Evolutionary conservation across 2,888 invertebrate genomes (phyloP).

Genomic region (Melinopterus prodromus): DNA sequence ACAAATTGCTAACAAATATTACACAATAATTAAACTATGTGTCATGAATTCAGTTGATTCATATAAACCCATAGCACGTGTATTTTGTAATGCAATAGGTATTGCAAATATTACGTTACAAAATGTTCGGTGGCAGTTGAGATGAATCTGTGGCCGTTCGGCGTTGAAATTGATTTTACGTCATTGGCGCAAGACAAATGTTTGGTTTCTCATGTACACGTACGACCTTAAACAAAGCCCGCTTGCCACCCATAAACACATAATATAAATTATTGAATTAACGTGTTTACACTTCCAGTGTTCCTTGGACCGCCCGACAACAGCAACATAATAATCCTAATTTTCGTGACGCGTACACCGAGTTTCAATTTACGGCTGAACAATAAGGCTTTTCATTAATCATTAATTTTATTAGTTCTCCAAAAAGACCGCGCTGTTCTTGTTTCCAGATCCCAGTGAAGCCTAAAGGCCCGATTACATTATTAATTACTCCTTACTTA

Average conservation of each 20-base stretch:
- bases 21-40: too few relatives aligned
- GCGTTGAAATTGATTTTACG: conserved; percentile 4
- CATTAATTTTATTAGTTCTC: not conserved
- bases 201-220: not conserved
- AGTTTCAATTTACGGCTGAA: not conserved
- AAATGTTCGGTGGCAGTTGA: not conserved
- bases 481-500: too few relatives aligned
- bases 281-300: not conserved
- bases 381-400: not conserved
- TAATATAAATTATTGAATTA: not conserved
- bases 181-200: not conserved
- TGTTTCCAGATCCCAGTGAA: too few relatives aligned
- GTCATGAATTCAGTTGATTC: too few relatives aligned
- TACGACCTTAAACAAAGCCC: not conserved
- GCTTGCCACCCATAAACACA: not conserved
- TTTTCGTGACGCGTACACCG: not conserved
- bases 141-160: not conserved
- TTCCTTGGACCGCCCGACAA: not conserved
- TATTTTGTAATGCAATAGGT: not conserved
- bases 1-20: too few relatives aligned
- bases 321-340: not conserved
- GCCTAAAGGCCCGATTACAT: too few relatives aligned
- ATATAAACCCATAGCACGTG: too few relatives aligned
- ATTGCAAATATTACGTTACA: not conserved
- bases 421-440: too few relatives aligned